phyloP scores from a whole-genome alignment of 2,888 invertebrate species.

The Drosophila greeni region DNA sequence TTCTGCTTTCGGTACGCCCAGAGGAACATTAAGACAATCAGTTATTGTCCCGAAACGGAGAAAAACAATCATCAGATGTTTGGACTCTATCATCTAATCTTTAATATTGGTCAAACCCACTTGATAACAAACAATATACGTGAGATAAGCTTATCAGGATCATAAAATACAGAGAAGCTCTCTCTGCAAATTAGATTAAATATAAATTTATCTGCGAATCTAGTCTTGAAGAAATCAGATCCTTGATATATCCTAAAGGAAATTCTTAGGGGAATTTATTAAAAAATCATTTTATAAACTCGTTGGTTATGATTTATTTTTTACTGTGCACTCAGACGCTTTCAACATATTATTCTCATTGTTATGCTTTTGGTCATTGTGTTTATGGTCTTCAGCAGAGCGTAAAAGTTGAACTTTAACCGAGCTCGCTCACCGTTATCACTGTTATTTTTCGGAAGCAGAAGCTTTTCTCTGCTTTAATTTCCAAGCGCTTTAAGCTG shows the following conservation, averaged over 20 bases:
- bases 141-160: neutral
- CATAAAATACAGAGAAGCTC: neutral
- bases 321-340: constrained; percentile 1
- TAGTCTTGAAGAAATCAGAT: neutral
- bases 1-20: neutral
- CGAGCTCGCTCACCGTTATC: constrained; percentile 16
- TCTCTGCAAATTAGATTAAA: neutral
- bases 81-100: constrained; percentile 5
- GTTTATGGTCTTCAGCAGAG: constrained; percentile 8
- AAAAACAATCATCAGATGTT: constrained; percentile 11
- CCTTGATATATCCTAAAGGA: neutral
- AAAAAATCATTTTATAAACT: neutral
- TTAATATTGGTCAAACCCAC: neutral
- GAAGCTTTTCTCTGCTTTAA: constrained; percentile 8
- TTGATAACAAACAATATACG: neutral
- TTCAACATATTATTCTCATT: constrained; percentile 10
- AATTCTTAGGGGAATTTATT: neutral
- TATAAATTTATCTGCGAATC: neutral
- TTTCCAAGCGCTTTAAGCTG: constrained; percentile 13
- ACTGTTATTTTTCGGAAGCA: constrained; percentile 2
- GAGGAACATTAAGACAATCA: neutral
- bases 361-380: constrained; percentile 18
- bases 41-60: neutral
- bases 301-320: neutral
- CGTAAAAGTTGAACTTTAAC: constrained; percentile 29